Evolutionary conservation across 2,888 invertebrate genomes (phyloP), one percentile per base, ranked within the genome.

Genomic region (Dasysyrphus tricinctus): DNA sequence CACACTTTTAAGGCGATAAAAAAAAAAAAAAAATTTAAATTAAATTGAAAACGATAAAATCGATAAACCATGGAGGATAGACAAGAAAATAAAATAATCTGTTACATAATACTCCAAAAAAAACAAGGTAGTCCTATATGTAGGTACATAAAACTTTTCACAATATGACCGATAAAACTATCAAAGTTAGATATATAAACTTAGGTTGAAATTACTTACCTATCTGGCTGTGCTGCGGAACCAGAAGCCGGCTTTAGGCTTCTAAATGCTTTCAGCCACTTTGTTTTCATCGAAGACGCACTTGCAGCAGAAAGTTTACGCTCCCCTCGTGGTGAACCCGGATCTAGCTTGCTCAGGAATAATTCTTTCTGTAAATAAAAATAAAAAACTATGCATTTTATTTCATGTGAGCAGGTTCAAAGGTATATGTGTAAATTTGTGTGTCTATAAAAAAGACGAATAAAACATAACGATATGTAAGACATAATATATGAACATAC

Each of bases 201-300:
- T 34, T 19, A n/a, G 61, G 7, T 32, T 56, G n/a, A 42, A 57
- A 11, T 49, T 57, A 94, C 95, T 95, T 93, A 96, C 96, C 95
- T 96, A 91, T 96, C 95, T 78, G 92, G 90, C 90, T 91, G 92
- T 89, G 91, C 91, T 90, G 91, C 90, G 67, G 94, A 94, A 82
- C 94, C 94, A 89, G 94, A 94, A 89, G 96, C 96, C 54, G 97
- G 97, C 93, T 98, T 98, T 89, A 98, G 94, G 93, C 97, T 98
- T 92, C 97, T 96, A 94, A 98, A 98, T 88, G 98, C 98, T 93
- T 98, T 98, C 91, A 98, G 94, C 98, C 98, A 98, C 94, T 98
- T 98, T 92, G 97, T 97, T 94, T 98, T 98, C 95, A 98, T 98
- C 93, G 96, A 96, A 91, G 96, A 96, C 88, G 96, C 96, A 89